Evolutionary conservation across 1,140 invertebrate genomes (phyloP).

Genomic region (Drosophila santomea): DNA sequence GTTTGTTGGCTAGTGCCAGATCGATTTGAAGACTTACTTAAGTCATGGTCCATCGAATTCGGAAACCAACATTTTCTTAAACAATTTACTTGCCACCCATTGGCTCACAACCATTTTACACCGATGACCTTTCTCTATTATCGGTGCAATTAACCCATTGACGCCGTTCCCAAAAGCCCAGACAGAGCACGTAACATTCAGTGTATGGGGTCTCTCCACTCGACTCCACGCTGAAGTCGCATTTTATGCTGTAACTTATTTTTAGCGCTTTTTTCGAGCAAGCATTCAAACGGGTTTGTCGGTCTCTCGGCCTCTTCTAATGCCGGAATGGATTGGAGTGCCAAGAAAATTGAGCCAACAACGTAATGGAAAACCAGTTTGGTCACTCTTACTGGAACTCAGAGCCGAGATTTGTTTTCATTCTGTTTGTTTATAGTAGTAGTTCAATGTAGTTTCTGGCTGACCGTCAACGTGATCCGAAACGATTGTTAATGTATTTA

Average conservation of each 20-base stretch:
- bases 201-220: constrained; percentile 20
- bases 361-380: constrained; percentile 72
- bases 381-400: constrained; percentile 74
- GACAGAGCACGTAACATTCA: constrained; percentile 41
- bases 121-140: constrained; percentile 55
- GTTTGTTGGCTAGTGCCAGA: too few relatives aligned
- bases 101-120: constrained; percentile 36
- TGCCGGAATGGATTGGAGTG: constrained; percentile 11
- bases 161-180: constrained; percentile 36
- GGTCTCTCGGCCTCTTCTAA: constrained; percentile 57
- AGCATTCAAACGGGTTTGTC: constrained; percentile 64
- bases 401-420: constrained; percentile 47
- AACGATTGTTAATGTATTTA: neutral
- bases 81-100: neutral
- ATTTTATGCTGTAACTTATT: constrained; percentile 76
- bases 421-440: constrained; percentile 30
- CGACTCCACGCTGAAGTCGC: constrained; percentile 47
- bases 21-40: too few relatives aligned
- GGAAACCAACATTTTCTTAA: neutral
- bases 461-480: neutral
- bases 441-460: constrained; percentile 3
- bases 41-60: too few relatives aligned
- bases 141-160: constrained; percentile 69
- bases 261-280: constrained; percentile 67
- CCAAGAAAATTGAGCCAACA: constrained; percentile 45